Conservation (phyloP, 2,888 invertebrate genomes). For the Fabriciana adippe region DNA sequence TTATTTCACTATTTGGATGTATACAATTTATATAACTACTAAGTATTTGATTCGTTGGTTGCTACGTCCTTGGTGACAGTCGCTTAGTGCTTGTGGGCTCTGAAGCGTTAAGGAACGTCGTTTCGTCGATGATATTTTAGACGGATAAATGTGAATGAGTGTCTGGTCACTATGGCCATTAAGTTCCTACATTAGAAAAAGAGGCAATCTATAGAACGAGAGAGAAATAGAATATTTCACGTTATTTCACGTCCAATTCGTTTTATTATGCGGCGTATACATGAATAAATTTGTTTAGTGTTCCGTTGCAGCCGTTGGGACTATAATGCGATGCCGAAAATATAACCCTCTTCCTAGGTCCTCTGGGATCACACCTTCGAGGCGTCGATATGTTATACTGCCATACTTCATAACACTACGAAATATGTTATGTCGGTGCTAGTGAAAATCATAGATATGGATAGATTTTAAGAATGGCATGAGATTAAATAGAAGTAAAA, state of each 20-base stretch:
- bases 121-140: too few species aligned
- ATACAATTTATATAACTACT: too few species aligned
- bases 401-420: slow-evolving; percentile 7
- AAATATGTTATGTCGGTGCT: background rate
- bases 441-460: background rate
- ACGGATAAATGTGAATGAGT: too few species aligned
- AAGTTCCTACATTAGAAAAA: too few species aligned
- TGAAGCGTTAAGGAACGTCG: too few species aligned
- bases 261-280: background rate
- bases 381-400: slow-evolving; percentile 5
- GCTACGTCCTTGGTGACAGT: too few species aligned
- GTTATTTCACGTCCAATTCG: slow-evolving; percentile 7
- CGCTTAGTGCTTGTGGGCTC: too few species aligned
- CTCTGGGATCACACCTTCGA: slow-evolving; percentile 10
- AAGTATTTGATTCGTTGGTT: too few species aligned
- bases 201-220: background rate
- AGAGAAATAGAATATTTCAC: background rate
- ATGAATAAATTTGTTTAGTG: slow-evolving; percentile 28
- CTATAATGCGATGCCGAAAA: slow-evolving; percentile 34
- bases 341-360: slow-evolving; percentile 15
- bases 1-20: too few species aligned
- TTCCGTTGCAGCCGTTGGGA: slow-evolving; percentile 31
- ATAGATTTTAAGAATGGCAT: too few species aligned
- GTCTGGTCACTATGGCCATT: too few species aligned
- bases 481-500: too few species aligned